These are phyloP conservation scores for Alca torda DNA, from an alignment of 2,797 vertebrate species.

Conservation along the genomic window DNA sequence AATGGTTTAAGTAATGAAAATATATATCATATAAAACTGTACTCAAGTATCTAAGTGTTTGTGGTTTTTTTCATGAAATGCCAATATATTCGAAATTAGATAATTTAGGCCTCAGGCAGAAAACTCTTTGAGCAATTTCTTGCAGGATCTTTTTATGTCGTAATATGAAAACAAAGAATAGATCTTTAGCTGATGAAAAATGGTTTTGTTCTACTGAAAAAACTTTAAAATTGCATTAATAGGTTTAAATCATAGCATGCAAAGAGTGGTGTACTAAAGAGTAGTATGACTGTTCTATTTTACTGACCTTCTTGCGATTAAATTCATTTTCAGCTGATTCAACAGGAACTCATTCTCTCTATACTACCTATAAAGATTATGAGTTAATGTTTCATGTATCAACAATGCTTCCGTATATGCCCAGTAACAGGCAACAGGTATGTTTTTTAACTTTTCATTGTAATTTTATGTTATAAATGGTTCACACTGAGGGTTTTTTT, in stretches of 20 bases:
- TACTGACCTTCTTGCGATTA: conserved; percentile 13
- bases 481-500: background rate
- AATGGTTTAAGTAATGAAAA: background rate
- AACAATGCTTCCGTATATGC: conserved; percentile 94
- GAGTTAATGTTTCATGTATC: conserved; percentile 99
- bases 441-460: conserved; percentile 13
- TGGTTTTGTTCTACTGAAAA: background rate
- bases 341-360: conserved; percentile 95
- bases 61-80: background rate
- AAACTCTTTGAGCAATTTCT: background rate
- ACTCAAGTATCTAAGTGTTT: background rate
- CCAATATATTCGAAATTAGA: background rate
- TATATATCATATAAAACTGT: background rate
- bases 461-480: background rate
- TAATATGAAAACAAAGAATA: background rate
- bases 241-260: background rate
- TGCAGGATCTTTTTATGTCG: background rate
- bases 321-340: conserved; percentile 87
- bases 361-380: conserved; percentile 98
- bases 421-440: conserved; percentile 97
- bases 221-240: background rate
- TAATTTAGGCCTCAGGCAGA: background rate
- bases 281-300: background rate
- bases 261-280: background rate
- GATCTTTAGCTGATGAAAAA: background rate